Evolutionary conservation across 35 echinoderm and acorn worm species (phyloP).

Genomic region (Chiridota heheva): DNA sequence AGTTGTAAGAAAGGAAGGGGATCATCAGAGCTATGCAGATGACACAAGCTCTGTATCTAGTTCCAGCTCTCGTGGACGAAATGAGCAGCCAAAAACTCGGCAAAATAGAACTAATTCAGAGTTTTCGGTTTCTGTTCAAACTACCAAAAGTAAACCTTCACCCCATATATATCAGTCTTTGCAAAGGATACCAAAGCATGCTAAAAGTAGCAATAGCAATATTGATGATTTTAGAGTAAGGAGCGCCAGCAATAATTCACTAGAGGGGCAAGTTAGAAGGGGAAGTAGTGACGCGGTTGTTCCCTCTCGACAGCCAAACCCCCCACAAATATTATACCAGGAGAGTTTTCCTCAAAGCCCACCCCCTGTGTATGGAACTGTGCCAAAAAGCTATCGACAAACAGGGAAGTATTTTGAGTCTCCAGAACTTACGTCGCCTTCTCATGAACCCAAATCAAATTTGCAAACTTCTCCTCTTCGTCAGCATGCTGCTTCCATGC

Average conservation of each 20-base stretch:
- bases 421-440: conserved; percentile 55
- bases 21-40: conserved; percentile 24
- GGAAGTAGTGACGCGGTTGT: not conserved
- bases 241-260: conserved; percentile 25
- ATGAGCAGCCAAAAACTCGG: too few relatives aligned
- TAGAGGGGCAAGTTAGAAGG: conserved; percentile 12
- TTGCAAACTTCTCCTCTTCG: conserved; percentile 29
- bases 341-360: conserved; percentile 19
- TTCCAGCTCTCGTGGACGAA: conserved; percentile 13
- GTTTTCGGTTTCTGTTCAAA: conserved; percentile 17
- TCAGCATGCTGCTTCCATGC: conserved; percentile 77
- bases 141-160: not conserved
- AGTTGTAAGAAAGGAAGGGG: too few relatives aligned
- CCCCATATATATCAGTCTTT: conserved; percentile 33
- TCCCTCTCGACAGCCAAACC: conserved; percentile 25
- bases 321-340: conserved; percentile 41
- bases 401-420: conserved; percentile 76
- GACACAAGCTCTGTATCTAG: conserved; percentile 41
- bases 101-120: conserved; percentile 39
- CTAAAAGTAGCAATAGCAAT: conserved; percentile 3
- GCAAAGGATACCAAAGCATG: conserved; percentile 24
- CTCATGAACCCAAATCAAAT: conserved; percentile 20
- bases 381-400: conserved; percentile 36
- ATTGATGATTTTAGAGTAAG: conserved; percentile 34
- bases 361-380: conserved; percentile 30